Conservation (phyloP, 2,888 invertebrate species). For the Resseliella maxima region DNA sequence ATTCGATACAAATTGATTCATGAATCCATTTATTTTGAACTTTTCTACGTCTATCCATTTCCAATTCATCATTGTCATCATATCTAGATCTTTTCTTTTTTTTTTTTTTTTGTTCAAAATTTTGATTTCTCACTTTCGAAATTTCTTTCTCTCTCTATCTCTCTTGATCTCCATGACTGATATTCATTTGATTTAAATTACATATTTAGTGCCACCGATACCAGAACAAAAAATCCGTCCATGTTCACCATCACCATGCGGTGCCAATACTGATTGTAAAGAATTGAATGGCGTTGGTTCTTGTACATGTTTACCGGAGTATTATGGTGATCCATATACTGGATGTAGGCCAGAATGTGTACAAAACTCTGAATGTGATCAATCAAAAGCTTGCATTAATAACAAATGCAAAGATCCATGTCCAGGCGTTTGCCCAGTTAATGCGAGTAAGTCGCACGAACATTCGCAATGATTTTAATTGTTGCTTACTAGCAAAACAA, state of each 20-base stretch:
- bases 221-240: conserved; percentile 74
- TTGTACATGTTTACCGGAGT: conserved; percentile 83
- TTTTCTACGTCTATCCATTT: background rate
- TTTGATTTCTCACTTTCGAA: conserved; percentile 28
- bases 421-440: conserved; percentile 80
- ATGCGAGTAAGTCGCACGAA: conserved; percentile 71
- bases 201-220: conserved; percentile 62
- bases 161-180: background rate
- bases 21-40: background rate
- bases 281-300: conserved; percentile 80
- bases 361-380: conserved; percentile 80
- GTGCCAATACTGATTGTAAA: conserved; percentile 81
- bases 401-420: conserved; percentile 85
- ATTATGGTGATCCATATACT: conserved; percentile 87
- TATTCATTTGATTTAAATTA: conserved; percentile 1
- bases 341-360: conserved; percentile 86
- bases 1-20: background rate
- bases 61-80: background rate
- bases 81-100: conserved; percentile 43
- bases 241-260: conserved; percentile 83
- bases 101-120: no score
- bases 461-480: background rate
- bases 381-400: conserved; percentile 78
- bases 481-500: background rate
- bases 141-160: background rate